Percentiles rank a stretch among this genome's conserved stretches.
Evolutionary conservation across 2,797 vertebrate species (phyloP).

Genomic region (Fistularia commersonii): DNA sequence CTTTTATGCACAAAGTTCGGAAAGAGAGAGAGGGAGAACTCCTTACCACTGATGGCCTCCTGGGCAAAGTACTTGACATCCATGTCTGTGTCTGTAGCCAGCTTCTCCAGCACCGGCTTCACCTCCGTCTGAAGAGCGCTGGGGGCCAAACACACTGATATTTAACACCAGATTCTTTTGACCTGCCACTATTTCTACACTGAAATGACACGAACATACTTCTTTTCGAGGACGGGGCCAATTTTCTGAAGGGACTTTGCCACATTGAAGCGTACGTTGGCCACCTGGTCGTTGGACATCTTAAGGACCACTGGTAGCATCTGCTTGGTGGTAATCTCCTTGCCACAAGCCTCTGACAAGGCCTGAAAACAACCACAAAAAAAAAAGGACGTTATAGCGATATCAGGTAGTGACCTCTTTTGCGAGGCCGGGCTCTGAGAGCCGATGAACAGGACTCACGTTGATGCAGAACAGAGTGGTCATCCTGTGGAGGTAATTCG

Average conservation of each 20-base stretch:
- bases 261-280: constrained; percentile 92
- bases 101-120: constrained; percentile 85
- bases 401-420: not conserved
- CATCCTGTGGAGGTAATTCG: constrained; percentile 93
- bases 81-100: constrained; percentile 86
- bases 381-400: not conserved
- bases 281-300: constrained; percentile 92
- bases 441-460: constrained; percentile 69
- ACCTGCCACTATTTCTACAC: no score
- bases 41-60: constrained; percentile 87
- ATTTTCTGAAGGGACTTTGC: constrained; percentile 91
- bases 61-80: constrained; percentile 93
- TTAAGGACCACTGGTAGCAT: constrained; percentile 90
- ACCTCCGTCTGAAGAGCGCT: constrained; percentile 86
- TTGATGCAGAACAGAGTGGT: constrained; percentile 93
- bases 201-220: constrained; percentile 62
- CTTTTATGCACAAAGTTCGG: constrained; percentile 1
- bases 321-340: constrained; percentile 90
- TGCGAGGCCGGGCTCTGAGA: not conserved
- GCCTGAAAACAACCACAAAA: constrained; percentile 61
- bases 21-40: not conserved
- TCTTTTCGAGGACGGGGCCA: constrained; percentile 83
- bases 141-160: constrained; percentile 1
- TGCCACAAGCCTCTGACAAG: constrained; percentile 84
- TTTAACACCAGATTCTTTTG: not conserved